Percentiles rank a stretch among this genome's conserved stretches.
Evolutionary conservation across 1,140 invertebrate genomes (phyloP).

Genomic region (Pollicipes pollicipes): DNA sequence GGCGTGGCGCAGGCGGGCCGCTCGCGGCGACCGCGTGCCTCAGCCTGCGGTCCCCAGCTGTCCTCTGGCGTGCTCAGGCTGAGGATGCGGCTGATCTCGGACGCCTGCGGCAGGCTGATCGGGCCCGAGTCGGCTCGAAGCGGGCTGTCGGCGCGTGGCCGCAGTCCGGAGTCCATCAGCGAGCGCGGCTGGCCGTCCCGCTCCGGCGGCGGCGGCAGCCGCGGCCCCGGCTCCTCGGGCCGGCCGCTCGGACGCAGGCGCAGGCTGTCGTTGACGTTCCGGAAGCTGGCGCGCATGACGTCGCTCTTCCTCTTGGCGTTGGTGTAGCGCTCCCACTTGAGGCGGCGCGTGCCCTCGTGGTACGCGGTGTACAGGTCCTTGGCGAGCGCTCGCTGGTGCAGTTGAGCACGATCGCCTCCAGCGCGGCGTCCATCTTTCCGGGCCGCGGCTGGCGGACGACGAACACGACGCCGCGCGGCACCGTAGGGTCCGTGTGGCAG

Average conservation of each 20-base stretch:
- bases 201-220: too few relatives aligned
- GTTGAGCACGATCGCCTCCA: conserved; percentile 14
- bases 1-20: not conserved
- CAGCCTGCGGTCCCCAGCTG: not conserved
- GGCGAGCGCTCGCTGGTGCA: conserved; percentile 14
- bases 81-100: conserved; percentile 11
- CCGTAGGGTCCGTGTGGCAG: conserved; percentile 12
- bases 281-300: conserved; percentile 4
- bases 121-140: not conserved
- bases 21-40: too few relatives aligned
- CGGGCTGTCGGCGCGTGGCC: too few relatives aligned
- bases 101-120: not conserved
- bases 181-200: not conserved
- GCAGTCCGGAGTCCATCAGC: not conserved
- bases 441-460: conserved; percentile 6
- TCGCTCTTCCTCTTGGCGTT: conserved; percentile 14
- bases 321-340: conserved; percentile 16
- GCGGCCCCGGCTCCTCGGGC: not conserved
- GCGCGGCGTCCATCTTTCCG: not conserved
- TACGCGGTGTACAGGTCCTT: conserved; percentile 16
- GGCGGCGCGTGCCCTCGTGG: conserved; percentile 14
- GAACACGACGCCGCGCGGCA: conserved; percentile 13
- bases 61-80: conserved; percentile 10
- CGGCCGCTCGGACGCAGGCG: conserved; percentile 4
- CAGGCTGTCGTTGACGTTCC: conserved; percentile 10